A percentile compares a stretch with the other conserved stretches of the same genome.
These are phyloP conservation scores for Bucco capensis DNA, from an alignment of 2,113 vertebrate species.

Conservation along the genomic window DNA sequence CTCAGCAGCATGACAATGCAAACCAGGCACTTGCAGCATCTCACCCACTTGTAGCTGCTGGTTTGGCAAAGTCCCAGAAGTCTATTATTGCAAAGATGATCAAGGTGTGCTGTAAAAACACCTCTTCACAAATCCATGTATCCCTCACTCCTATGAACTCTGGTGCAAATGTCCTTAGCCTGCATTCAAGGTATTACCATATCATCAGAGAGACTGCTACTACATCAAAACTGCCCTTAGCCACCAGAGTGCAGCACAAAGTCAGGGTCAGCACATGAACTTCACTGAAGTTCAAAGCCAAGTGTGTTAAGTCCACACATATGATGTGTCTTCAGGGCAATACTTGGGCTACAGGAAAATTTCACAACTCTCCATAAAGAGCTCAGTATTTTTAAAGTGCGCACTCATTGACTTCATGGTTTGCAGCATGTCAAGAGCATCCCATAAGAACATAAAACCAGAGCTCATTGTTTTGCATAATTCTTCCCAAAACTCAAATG, in stretches of 20 bases:
- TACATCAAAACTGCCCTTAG: not conserved
- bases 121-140: not conserved
- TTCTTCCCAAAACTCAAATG: constrained; percentile 24
- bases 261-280: not conserved
- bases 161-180: not conserved
- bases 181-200: not conserved
- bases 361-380: not conserved
- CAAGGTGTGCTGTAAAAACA: not conserved
- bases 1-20: not conserved
- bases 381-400: not conserved
- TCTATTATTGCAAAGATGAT: not conserved
- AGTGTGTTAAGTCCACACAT: not conserved
- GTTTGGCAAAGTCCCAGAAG: not conserved
- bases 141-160: not conserved
- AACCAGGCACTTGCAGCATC: not conserved
- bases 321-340: not conserved
- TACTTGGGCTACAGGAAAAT: not conserved
- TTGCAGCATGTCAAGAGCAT: not conserved
- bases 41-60: not conserved
- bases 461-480: constrained; percentile 24
- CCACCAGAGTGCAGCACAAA: not conserved
- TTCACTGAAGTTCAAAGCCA: not conserved
- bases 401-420: not conserved
- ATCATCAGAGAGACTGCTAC: not conserved
- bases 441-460: constrained; percentile 15